phyloP scores from a whole-genome alignment of 1,140 invertebrate species.

The Cydia strobilella region DNA sequence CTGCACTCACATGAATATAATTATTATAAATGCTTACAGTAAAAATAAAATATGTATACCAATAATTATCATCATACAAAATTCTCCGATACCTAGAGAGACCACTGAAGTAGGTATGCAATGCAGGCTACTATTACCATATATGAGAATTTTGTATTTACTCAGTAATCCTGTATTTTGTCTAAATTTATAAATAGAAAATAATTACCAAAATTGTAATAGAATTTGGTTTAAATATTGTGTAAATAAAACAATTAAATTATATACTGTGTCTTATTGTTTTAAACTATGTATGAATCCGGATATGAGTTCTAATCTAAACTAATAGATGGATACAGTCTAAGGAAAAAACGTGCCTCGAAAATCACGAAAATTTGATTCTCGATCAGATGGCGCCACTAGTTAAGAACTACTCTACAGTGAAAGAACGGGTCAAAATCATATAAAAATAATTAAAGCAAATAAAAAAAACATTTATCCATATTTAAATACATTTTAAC shows the following conservation, averaged over 20 bases:
- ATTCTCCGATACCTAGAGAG: conserved; percentile 38
- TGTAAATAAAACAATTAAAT: conserved; percentile 78
- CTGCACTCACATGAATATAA: conserved; percentile 60
- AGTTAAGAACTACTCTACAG: too few species aligned
- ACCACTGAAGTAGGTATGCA: conserved; percentile 9
- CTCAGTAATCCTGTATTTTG: conserved; percentile 65
- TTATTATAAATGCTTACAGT: conserved; percentile 49
- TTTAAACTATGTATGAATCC: conserved; percentile 13
- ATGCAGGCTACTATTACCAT: conserved; percentile 6
- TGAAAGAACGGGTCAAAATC: too few species aligned
- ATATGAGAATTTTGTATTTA: conserved; percentile 59
- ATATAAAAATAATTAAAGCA: too few species aligned
- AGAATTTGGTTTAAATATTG: conserved; percentile 77
- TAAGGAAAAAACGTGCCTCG: too few species aligned
- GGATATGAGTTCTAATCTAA: too few species aligned
- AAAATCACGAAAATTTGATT: too few species aligned
- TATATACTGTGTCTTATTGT: conserved; percentile 56
- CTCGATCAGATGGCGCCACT: too few species aligned
- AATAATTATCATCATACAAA: conserved; percentile 40
- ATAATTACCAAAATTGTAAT: conserved; percentile 69
- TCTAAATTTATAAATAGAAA: conserved; percentile 71
- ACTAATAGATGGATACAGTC: too few species aligned
- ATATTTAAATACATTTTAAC: too few species aligned
- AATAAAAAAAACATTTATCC: too few species aligned
- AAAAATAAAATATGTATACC: conserved; percentile 41